phyloP scores from a whole-genome alignment of 2,113 vertebrate genomes.

The Ochotona princeps region DNA sequence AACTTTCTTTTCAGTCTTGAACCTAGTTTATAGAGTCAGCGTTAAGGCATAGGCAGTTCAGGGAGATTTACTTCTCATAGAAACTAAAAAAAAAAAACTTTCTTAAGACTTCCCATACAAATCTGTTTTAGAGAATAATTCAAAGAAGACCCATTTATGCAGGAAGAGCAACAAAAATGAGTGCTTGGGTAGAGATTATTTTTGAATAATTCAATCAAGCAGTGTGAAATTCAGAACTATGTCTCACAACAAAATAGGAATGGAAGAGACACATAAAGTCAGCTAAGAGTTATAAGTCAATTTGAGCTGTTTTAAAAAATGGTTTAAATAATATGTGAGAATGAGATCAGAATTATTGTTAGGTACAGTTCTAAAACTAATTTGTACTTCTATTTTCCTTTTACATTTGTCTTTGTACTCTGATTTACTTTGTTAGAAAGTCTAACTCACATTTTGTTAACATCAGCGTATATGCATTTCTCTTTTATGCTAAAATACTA shows the following conservation, averaged over 20 bases:
- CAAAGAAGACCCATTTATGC: not conserved
- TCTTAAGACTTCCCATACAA: not conserved
- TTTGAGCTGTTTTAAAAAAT: not conserved
- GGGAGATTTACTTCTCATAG: not conserved
- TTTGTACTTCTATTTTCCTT: not conserved
- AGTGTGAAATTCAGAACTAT: constrained; percentile 10
- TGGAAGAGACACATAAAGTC: not conserved
- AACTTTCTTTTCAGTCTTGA: not conserved
- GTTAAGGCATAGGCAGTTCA: not conserved
- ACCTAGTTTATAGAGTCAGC: not conserved
- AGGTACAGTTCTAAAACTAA: constrained; percentile 7
- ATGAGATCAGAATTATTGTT: not conserved
- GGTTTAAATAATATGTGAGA: constrained; percentile 22
- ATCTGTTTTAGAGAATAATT: not conserved
- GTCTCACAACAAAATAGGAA: constrained; percentile 41
- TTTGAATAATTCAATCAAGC: not conserved
- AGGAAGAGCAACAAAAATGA: not conserved
- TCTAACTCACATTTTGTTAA: not conserved
- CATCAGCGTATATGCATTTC: not conserved
- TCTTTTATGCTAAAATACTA: not conserved
- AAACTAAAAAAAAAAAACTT: not conserved
- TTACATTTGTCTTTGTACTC: constrained; percentile 9
- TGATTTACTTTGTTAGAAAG: constrained; percentile 30
- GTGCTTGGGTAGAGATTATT: not conserved
- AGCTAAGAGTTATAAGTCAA: constrained; percentile 32